Conservation (phyloP, 2,888 invertebrate genomes). For the Drosophila maculinotata region DNA sequence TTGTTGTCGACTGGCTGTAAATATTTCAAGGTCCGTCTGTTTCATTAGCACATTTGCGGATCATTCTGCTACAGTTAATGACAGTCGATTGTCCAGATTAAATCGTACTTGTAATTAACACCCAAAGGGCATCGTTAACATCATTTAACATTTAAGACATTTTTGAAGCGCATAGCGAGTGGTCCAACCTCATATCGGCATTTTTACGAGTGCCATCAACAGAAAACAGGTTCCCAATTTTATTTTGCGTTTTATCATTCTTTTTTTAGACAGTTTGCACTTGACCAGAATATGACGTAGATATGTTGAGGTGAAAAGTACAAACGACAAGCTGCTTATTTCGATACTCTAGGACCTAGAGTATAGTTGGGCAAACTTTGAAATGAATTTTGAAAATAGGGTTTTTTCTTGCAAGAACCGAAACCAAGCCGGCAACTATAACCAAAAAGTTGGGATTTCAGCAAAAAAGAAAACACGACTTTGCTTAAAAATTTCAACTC, state of each 20-base stretch:
- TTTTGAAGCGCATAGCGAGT: slow-evolving; percentile 46
- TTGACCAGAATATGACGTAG: slow-evolving; percentile 41
- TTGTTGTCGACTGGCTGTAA: slow-evolving; percentile 2
- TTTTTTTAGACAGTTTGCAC: slow-evolving; percentile 28
- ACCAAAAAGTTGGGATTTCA: too few relatives aligned
- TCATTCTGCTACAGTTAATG: slow-evolving; percentile 69
- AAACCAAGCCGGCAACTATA: too few relatives aligned
- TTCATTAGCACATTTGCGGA: slow-evolving; percentile 68
- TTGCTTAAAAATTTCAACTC: too few relatives aligned
- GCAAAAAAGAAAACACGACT: too few relatives aligned
- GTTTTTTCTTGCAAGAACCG: too few relatives aligned
- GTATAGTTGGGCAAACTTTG: not conserved
- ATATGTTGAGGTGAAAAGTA: slow-evolving; percentile 30
- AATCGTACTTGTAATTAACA: slow-evolving; percentile 76
- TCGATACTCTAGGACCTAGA: slow-evolving; percentile 35
- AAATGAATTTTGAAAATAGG: not conserved
- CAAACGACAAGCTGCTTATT: slow-evolving; percentile 2
- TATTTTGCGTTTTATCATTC: slow-evolving; percentile 3
- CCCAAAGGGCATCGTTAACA: slow-evolving; percentile 82
- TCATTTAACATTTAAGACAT: slow-evolving; percentile 75
- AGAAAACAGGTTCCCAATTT: slow-evolving; percentile 46
- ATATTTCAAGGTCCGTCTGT: slow-evolving; percentile 60
- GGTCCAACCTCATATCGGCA: slow-evolving; percentile 44
- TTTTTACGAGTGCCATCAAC: slow-evolving; percentile 47
- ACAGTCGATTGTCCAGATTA: slow-evolving; percentile 75